Conservation (phyloP, 2,797 vertebrate genomes). For the Pelodytes ibericus region DNA sequence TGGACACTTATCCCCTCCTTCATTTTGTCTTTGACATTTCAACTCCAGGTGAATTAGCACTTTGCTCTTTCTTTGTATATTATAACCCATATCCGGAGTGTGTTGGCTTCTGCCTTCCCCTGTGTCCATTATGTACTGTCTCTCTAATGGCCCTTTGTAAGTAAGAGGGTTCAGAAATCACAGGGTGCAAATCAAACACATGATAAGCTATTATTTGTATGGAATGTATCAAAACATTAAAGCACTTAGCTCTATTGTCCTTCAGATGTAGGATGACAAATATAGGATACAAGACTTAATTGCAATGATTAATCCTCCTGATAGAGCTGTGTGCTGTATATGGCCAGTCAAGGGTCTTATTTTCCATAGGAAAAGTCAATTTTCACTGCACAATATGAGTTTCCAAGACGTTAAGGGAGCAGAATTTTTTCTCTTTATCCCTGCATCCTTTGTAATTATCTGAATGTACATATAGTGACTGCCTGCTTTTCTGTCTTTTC, state of each 20-base stretch:
- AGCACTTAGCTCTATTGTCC: slow-evolving; percentile 3
- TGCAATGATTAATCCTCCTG: neutral
- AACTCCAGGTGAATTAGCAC: neutral
- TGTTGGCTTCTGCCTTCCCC: neutral
- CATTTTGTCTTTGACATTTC: slow-evolving; percentile 27
- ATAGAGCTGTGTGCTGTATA: neutral
- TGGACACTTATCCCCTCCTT: neutral
- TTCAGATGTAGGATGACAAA: neutral
- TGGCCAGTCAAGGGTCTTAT: neutral
- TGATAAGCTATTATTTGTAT: slow-evolving; percentile 16
- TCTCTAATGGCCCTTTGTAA: neutral
- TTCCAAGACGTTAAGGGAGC: neutral
- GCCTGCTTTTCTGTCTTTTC: slow-evolving; percentile 45
- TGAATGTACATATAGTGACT: slow-evolving; percentile 60
- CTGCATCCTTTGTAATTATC: slow-evolving; percentile 52
- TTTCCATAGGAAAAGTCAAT: neutral
- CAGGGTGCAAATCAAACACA: neutral
- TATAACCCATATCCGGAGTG: neutral
- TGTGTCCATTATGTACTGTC: neutral
- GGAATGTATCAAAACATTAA: slow-evolving; percentile 1
- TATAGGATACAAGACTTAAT: no score
- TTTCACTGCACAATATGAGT: neutral
- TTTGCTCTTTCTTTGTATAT: neutral
- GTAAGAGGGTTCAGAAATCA: neutral
- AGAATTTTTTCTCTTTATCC: neutral